Percentiles rank a stretch among this genome's conserved stretches.
Evolutionary conservation across 2,888 invertebrate species (phyloP).

Genomic region (Fragum sueziense): DNA sequence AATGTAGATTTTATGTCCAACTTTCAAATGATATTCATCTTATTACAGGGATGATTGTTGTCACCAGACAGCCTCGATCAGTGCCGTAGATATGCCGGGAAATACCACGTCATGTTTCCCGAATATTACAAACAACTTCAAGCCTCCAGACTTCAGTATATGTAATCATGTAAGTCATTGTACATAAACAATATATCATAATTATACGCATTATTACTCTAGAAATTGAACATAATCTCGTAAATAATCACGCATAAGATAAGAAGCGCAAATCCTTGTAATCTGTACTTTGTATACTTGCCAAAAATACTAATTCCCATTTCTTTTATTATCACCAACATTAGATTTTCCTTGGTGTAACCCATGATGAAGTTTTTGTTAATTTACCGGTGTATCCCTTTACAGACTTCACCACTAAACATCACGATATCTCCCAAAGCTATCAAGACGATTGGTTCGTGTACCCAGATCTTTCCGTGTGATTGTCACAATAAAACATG

Average conservation of each 20-base stretch:
- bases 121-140: conserved; percentile 44
- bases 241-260: too few relatives aligned
- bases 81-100: conserved; percentile 38
- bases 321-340: too few relatives aligned
- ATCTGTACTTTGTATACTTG: too few relatives aligned
- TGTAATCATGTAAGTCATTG: conserved; percentile 26
- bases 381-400: not conserved
- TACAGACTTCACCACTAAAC: conserved; percentile 24
- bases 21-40: too few relatives aligned
- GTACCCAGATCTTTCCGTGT: conserved; percentile 27
- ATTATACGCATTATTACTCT: too few relatives aligned
- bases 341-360: too few relatives aligned
- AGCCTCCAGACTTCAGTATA: conserved; percentile 39
- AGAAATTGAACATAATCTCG: too few relatives aligned
- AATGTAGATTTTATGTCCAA: too few relatives aligned
- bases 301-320: too few relatives aligned
- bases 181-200: too few relatives aligned
- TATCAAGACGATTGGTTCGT: conserved; percentile 5
- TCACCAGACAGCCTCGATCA: conserved; percentile 46
- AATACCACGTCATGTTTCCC: conserved; percentile 38
- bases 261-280: too few relatives aligned
- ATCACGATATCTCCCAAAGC: conserved; percentile 29
- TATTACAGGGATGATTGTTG: conserved; percentile 49
- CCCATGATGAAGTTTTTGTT: too few relatives aligned
- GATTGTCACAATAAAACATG: conserved; percentile 37